Percentiles rank a stretch among this genome's conserved stretches.
These are phyloP conservation scores for Sinosuthora webbiana DNA, from an alignment of 2,113 vertebrate genomes.

Conservation along the genomic window DNA sequence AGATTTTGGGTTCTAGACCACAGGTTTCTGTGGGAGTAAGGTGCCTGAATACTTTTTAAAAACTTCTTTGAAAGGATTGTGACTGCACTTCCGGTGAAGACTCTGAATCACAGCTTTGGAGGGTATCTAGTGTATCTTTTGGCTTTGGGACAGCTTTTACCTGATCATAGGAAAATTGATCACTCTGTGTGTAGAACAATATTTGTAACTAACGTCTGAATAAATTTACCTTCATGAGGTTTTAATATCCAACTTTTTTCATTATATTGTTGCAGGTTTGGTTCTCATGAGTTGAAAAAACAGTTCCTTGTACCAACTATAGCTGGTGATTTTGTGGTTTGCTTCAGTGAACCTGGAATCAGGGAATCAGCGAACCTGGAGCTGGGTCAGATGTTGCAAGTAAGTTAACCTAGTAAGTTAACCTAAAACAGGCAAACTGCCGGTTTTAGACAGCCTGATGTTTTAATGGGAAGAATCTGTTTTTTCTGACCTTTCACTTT, in stretches of 20 bases:
- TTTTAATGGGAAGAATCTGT: not conserved
- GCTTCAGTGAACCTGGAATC: too few species aligned
- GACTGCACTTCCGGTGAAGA: not conserved
- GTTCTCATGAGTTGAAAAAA: slow-evolving; percentile 79
- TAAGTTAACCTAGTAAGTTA: slow-evolving; percentile 77
- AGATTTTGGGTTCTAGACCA: not conserved
- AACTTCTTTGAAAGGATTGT: not conserved
- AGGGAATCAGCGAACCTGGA: slow-evolving; percentile 81
- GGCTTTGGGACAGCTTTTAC: not conserved
- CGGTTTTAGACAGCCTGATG: not conserved
- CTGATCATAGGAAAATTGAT: not conserved
- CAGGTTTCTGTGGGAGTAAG: not conserved
- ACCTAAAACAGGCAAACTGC: not conserved
- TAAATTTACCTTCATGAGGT: not conserved
- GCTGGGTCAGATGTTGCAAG: slow-evolving; percentile 86
- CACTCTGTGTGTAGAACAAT: not conserved
- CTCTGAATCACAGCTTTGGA: not conserved
- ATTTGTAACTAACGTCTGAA: not conserved
- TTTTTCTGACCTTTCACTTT: not conserved
- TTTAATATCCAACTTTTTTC: not conserved
- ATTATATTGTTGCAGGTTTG: slow-evolving; percentile 73
- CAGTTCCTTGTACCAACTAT: slow-evolving; percentile 81
- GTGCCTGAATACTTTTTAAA: not conserved
- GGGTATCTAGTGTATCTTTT: not conserved
- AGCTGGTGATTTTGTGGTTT: slow-evolving; percentile 81